Conservation (phyloP, 2,113 vertebrate genomes). For the Melanerpes formicivorus region DNA sequence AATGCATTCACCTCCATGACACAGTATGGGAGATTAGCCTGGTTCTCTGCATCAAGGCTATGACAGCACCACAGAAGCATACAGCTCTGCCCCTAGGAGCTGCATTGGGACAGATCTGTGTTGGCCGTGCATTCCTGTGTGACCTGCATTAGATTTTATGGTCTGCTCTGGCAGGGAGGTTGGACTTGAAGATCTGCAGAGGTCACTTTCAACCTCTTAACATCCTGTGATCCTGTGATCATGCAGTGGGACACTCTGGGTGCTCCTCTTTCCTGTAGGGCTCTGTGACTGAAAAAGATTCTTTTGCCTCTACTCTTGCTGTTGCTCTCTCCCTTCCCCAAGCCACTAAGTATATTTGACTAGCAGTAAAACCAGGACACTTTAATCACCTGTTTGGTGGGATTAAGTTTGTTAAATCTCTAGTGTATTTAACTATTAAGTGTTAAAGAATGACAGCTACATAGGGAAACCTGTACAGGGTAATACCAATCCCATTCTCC, state of each 20-base stretch:
- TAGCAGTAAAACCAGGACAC: background rate
- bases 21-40: rapidly evolving
- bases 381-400: background rate
- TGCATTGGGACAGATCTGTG: background rate
- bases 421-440: background rate
- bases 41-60: background rate
- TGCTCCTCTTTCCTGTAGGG: background rate
- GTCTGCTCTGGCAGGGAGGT: too few relatives aligned
- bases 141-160: too few relatives aligned
- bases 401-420: background rate
- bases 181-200: too few relatives aligned
- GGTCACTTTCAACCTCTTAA: too few relatives aligned
- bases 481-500: background rate
- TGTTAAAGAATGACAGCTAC: background rate
- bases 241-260: rapidly evolving
- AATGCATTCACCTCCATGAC: background rate
- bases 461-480: background rate
- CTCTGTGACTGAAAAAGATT: background rate
- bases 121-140: background rate
- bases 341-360: background rate
- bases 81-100: background rate
- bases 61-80: background rate
- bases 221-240: too few relatives aligned
- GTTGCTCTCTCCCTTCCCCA: background rate
- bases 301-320: background rate